phyloP scores from a whole-genome alignment of 1,140 invertebrate species.

The Rhopalosiphum padi region DNA sequence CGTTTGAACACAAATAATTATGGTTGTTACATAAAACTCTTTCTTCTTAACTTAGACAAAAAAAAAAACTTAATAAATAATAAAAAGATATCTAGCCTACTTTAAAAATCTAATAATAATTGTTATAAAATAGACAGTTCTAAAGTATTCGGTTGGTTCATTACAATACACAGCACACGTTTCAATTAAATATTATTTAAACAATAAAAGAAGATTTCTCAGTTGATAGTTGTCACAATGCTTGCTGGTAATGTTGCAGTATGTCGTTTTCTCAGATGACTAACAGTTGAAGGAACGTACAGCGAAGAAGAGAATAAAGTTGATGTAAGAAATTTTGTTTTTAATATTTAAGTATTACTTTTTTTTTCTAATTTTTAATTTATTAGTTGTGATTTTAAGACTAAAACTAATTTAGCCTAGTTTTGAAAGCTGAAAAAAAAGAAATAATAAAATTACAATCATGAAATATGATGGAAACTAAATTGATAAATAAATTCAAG shows the following conservation, averaged over 20 bases:
- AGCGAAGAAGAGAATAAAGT: constrained; percentile 42
- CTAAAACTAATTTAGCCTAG: constrained; percentile 58
- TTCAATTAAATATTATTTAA: constrained; percentile 58
- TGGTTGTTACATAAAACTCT: constrained; percentile 56
- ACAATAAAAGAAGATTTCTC: constrained; percentile 55
- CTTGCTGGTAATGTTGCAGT: constrained; percentile 57
- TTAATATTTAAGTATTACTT: constrained; percentile 21
- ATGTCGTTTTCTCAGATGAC: constrained; percentile 48
- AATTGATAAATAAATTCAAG: neutral
- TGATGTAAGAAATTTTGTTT: constrained; percentile 36
- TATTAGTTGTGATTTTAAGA: constrained; percentile 40
- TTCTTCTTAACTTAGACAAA: constrained; percentile 41
- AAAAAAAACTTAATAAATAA: constrained; percentile 48
- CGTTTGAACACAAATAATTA: constrained; percentile 57
- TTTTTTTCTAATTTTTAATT: constrained; percentile 47
- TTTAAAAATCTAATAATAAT: constrained; percentile 58
- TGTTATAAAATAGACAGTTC: constrained; percentile 56
- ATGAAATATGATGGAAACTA: neutral
- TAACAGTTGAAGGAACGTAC: constrained; percentile 54
- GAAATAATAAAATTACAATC: constrained; percentile 27
- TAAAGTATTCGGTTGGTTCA: constrained; percentile 58
- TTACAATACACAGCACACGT: constrained; percentile 58
- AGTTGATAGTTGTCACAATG: constrained; percentile 57
- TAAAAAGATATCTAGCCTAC: constrained; percentile 47
- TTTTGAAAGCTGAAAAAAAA: constrained; percentile 57